Percentiles rank a stretch among this genome's conserved stretches.
phyloP scores from a whole-genome alignment of 1,140 invertebrate species.

The Zaprionus gabonicus region DNA sequence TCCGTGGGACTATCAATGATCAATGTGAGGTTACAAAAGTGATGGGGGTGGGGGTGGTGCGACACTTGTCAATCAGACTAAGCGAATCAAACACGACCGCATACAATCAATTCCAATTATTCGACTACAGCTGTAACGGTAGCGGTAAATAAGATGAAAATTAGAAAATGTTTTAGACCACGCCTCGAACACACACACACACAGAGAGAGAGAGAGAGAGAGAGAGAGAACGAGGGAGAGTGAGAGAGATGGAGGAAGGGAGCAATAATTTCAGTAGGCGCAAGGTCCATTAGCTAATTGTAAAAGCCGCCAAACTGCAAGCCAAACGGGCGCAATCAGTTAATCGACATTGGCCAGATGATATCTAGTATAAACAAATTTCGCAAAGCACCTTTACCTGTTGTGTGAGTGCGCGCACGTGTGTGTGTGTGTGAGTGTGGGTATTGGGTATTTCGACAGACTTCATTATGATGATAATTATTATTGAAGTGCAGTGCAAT shows the following conservation, averaged over 20 bases:
- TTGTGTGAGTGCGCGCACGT: not conserved
- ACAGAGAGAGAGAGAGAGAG: too few relatives aligned
- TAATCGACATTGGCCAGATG: slow-evolving; percentile 10
- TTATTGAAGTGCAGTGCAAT: slow-evolving; percentile 49
- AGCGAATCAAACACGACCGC: slow-evolving; percentile 1
- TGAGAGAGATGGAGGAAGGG: too few relatives aligned
- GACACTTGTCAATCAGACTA: slow-evolving; percentile 8
- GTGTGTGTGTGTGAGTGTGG: not conserved
- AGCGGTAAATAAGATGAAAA: slow-evolving; percentile 12
- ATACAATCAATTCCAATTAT: slow-evolving; percentile 4
- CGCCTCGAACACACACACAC: too few relatives aligned
- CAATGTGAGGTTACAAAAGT: not conserved
- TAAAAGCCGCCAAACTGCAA: slow-evolving; percentile 28
- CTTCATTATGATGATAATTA: slow-evolving; percentile 41
- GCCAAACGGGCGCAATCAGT: slow-evolving; percentile 11
- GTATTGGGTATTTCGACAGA: slow-evolving; percentile 2
- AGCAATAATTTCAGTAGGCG: not conserved
- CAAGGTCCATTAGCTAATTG: slow-evolving; percentile 45
- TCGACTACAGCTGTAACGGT: not conserved
- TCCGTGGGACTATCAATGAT: not conserved
- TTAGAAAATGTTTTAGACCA: not conserved
- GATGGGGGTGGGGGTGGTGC: not conserved
- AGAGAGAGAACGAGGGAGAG: too few relatives aligned
- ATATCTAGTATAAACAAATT: slow-evolving; percentile 17
- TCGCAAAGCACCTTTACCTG: slow-evolving; percentile 4